Percentiles rank a stretch among this genome's conserved stretches.
These are phyloP conservation scores for Hydriomena furcata DNA, from an alignment of 2,888 invertebrate species.

Conservation along the genomic window DNA sequence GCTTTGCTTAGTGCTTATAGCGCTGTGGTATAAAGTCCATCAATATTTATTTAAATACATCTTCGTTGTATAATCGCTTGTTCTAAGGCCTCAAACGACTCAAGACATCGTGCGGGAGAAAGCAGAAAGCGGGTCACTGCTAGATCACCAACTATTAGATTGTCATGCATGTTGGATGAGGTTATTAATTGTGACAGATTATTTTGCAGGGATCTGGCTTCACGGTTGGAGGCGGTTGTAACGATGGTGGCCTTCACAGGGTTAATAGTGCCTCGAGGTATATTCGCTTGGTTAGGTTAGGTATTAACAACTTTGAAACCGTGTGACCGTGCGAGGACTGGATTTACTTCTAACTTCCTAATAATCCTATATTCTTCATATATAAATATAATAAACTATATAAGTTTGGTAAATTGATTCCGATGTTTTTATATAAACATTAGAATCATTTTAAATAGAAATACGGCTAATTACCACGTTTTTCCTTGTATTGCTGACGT, in stretches of 20 bases:
- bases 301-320: not conserved
- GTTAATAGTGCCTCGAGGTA: not conserved
- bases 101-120: conserved; percentile 77
- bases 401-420: too few relatives aligned
- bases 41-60: too few relatives aligned
- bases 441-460: too few relatives aligned
- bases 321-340: not conserved
- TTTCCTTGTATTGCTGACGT: too few relatives aligned
- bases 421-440: too few relatives aligned
- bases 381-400: too few relatives aligned
- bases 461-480: too few relatives aligned
- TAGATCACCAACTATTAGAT: conserved; percentile 77
- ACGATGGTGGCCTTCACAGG: not conserved
- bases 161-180: conserved; percentile 78
- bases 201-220: conserved; percentile 49
- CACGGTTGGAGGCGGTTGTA: conserved; percentile 4
- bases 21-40: too few relatives aligned
- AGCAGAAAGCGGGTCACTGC: conserved; percentile 77
- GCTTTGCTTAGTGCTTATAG: too few relatives aligned
- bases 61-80: conserved; percentile 1
- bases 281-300: not conserved
- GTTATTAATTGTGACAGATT: conserved; percentile 77
- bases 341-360: too few relatives aligned
- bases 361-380: too few relatives aligned
- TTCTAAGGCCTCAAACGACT: conserved; percentile 50